Evolutionary conservation across 1,140 invertebrate genomes (phyloP), one percentile per base, ranked within the genome.

Genomic region (Papilio glaucus): DNA sequence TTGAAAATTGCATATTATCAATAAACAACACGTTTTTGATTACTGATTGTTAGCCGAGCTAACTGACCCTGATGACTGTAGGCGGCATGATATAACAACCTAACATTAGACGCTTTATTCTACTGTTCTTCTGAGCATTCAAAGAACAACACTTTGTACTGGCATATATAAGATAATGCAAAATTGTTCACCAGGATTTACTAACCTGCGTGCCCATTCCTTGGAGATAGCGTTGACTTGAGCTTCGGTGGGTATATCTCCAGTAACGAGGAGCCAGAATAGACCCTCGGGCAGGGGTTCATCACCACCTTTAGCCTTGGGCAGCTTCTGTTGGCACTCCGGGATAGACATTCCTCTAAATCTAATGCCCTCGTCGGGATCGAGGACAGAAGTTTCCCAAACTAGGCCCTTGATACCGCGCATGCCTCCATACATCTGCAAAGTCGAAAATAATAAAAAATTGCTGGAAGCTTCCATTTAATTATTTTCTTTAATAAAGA

Each of bases 311-410:
- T 95, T 84, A 6, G 96, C 98, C 86, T 98, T 98, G 1, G 98
- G 98, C 75, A 99, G 89, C 0, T 97, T 83, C 84, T 99, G 96
- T 29, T 68, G 65, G 89, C 98, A 99, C 88, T 99, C 98, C 9
- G 98, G 98, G 86, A 99, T 99, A 60, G 97, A 98, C 79, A 98
- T 96, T 24, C 98, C 98, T 76, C 98, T 96, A 95, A 99, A 99
- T 67, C 98, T 94, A 88, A 99, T 99, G 74, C 98, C 98, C 91
- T 99, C 98, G 77, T 99, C 98, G 7, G 98, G 95, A 86, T 99
- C 98, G 72, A 99, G 93, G 21, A 99, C 97, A 12, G 98, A 99
- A 0, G 98, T 99, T 93, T 99, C 98, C 88, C 97, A 98, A 0
- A 99, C 97, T 42, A 99, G 93, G 76, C 97, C 98, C 88, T 97